Conservation (phyloP, 64 coral and sea anemone genomes). For the Stichodactyla helianthus region DNA sequence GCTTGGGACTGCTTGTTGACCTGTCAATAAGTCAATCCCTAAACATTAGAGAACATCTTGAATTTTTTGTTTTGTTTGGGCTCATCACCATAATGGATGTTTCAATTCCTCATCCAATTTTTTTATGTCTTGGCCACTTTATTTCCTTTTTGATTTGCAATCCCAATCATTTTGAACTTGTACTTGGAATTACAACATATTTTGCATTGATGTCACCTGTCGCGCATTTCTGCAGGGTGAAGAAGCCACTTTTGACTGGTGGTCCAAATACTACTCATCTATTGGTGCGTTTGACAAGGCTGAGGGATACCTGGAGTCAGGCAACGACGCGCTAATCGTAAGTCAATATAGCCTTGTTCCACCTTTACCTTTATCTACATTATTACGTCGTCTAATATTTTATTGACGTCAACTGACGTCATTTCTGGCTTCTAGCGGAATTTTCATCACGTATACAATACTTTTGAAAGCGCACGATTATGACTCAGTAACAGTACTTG, state of each 20-base stretch:
- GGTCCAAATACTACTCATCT: constrained; percentile 80
- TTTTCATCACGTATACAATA: neutral
- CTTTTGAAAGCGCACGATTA: neutral
- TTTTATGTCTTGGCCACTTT: too few relatives aligned
- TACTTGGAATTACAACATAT: neutral
- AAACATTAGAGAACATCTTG: too few relatives aligned
- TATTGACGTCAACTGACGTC: neutral
- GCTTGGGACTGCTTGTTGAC: too few relatives aligned
- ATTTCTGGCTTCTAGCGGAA: neutral
- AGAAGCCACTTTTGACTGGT: constrained; percentile 52
- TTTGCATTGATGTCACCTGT: neutral
- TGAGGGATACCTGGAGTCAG: constrained; percentile 47
- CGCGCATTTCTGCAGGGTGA: neutral
- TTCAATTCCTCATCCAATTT: too few relatives aligned
- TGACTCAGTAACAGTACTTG: neutral
- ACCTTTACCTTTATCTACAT: neutral
- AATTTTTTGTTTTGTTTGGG: too few relatives aligned
- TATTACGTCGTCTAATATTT: neutral
- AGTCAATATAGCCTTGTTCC: constrained; percentile 2
- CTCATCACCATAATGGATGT: too few relatives aligned
- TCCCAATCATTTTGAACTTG: too few relatives aligned
- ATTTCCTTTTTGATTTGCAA: too few relatives aligned
- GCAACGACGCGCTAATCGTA: constrained; percentile 65
- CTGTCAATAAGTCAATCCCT: too few relatives aligned
- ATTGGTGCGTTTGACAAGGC: constrained; percentile 46